These are phyloP conservation scores for Crotalus horridus DNA, from an alignment of 2,113 vertebrate genomes.

Conservation along the genomic window DNA sequence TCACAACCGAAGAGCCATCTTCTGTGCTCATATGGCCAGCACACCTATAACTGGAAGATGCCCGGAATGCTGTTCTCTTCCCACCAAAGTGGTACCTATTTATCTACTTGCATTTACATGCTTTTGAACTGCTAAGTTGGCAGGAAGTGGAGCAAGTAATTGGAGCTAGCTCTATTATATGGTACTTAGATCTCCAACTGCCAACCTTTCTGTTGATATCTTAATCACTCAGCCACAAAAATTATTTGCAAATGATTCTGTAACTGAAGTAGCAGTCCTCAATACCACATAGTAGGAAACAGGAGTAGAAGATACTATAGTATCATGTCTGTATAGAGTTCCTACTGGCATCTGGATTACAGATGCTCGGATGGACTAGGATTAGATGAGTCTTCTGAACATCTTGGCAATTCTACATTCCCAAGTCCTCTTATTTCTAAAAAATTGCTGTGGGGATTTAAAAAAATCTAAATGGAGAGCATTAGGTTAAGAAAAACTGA, in stretches of 20 bases:
- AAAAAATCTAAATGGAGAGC: background rate
- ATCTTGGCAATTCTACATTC: background rate
- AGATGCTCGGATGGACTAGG: background rate
- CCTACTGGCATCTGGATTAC: background rate
- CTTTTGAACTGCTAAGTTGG: background rate
- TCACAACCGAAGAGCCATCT: background rate
- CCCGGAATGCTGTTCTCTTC: background rate
- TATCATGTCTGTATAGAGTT: background rate
- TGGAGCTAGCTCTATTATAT: background rate
- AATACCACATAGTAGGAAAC: background rate
- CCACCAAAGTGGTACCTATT: background rate
- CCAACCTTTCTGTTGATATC: background rate
- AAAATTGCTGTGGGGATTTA: background rate
- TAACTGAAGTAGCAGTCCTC: background rate
- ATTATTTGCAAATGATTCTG: background rate
- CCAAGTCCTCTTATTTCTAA: background rate
- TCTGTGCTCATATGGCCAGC: background rate
- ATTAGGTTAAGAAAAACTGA: background rate
- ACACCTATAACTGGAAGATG: background rate
- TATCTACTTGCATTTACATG: background rate
- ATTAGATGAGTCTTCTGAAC: background rate
- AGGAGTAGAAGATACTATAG: background rate
- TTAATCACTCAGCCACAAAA: background rate
- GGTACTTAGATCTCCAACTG: background rate
- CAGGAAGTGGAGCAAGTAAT: background rate